Evolutionary conservation across 35 echinoderm and acorn worm genomes (phyloP), one percentile per base, ranked within the genome.

Genomic region (Stichopus chloronotus): DNA sequence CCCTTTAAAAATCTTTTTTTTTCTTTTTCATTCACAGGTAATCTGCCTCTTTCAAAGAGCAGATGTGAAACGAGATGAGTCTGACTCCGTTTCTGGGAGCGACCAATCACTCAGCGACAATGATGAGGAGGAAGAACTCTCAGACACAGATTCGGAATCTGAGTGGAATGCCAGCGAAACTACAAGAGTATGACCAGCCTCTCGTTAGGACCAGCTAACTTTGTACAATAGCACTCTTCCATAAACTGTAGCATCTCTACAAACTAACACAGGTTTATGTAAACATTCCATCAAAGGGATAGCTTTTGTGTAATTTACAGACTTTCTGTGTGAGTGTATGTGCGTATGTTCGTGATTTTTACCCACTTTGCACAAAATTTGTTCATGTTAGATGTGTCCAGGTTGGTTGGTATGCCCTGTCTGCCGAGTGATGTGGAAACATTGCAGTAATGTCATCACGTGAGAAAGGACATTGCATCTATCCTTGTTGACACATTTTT

Each of bases 131-230:
- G 94, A 94, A 24, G 92, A 98, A 84, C 92, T 98, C 59, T 98
- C 96, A 16, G 96, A 98, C 57, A 95, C 96, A 0, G 96, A 98
- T 83, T 98, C 96, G 5, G 96, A 98, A 93, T 98, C 96, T 13
- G 96, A 98, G 65, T 98, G 96, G 96, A 79, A 85, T 77, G 74
- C 84, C 5, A 87, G 20, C 13, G 96, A 98, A 63, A 91, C 91
- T 54, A 98, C 96, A 5, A 59, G 78, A 74, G 96, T 98, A 94
- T 98, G 96, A 98, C 87, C 69, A 53, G 69, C 19, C 69, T 7
- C 30, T 74, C 7, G 19, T 74, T 19, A n/a, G 69, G 69, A 74
- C 20, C 20, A 43, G 30, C 30, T 43, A 43, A 43, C 30, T 43
- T 65, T 65, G 61, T 65, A 11, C 19, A 65, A 21, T 20, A 74